phyloP scores from a whole-genome alignment of 2,113 vertebrate genomes.

The Condylura cristata region DNA sequence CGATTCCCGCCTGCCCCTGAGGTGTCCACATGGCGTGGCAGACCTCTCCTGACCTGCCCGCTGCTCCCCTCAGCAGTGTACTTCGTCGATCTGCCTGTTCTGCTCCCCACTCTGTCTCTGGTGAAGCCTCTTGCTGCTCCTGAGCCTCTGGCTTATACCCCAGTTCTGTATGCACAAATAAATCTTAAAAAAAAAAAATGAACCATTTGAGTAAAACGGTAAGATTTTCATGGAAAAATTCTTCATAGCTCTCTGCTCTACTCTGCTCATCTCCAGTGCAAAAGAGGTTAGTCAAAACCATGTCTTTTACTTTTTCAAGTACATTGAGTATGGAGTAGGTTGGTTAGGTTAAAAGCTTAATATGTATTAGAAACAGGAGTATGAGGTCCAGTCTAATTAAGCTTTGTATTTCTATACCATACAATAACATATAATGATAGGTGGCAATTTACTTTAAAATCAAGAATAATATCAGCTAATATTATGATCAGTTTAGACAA shows the following conservation, averaged over 20 bases:
- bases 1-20: too few relatives aligned
- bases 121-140: too few relatives aligned
- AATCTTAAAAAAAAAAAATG: too few relatives aligned
- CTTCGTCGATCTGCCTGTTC: too few relatives aligned
- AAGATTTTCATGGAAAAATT: too few relatives aligned
- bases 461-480: background rate
- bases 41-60: too few relatives aligned
- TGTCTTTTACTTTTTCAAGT: background rate
- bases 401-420: background rate
- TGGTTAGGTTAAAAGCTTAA: background rate
- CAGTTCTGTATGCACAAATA: too few relatives aligned
- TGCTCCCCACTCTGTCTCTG: too few relatives aligned
- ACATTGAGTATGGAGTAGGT: background rate
- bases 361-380: background rate
- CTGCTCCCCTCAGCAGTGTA: too few relatives aligned
- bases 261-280: background rate
- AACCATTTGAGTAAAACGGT: too few relatives aligned
- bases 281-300: background rate
- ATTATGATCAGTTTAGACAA: background rate
- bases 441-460: background rate
- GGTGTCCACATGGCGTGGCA: too few relatives aligned
- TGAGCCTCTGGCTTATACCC: too few relatives aligned
- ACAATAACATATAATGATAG: background rate
- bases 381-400: background rate
- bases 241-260: background rate